Conservation (phyloP, 2,113 vertebrate species). For the Polypterus bichir region DNA sequence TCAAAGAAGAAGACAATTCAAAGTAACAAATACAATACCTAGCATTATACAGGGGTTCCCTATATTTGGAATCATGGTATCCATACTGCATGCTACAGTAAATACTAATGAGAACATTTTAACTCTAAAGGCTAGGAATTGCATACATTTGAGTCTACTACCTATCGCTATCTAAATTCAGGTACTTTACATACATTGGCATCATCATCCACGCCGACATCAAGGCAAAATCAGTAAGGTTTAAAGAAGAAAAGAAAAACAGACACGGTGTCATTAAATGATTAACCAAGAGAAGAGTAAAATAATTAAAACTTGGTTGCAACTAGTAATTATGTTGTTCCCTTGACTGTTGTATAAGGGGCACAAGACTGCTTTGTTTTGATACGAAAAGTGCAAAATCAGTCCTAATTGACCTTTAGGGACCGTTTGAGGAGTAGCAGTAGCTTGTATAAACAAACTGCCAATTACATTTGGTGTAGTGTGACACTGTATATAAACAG, state of each 20-base stretch:
- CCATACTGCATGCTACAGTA: too few species aligned
- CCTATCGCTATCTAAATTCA: too few species aligned
- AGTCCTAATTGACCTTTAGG: slow-evolving; percentile 65
- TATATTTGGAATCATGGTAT: too few species aligned
- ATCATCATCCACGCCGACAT: too few species aligned
- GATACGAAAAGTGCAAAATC: slow-evolving; percentile 51
- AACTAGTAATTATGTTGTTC: slow-evolving; percentile 60
- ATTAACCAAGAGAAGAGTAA: slow-evolving; percentile 33
- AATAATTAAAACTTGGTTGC: slow-evolving; percentile 66
- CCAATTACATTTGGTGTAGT: slow-evolving; percentile 59
- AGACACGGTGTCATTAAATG: background rate
- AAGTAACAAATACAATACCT: too few species aligned
- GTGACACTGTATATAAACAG: slow-evolving; percentile 53
- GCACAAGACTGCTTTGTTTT: slow-evolving; percentile 48
- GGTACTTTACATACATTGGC: too few species aligned
- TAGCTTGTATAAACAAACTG: slow-evolving; percentile 62
- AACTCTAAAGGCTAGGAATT: too few species aligned
- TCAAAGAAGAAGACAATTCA: too few species aligned
- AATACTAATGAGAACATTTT: too few species aligned
- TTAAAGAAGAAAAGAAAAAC: background rate
- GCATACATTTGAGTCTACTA: too few species aligned
- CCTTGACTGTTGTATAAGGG: slow-evolving; percentile 38
- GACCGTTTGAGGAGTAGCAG: slow-evolving; percentile 53
- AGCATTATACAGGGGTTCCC: too few species aligned
- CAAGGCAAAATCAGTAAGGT: background rate